Base-by-base conservation (phyloP, 2,888 invertebrate genomes). In the Hedychridium roseum region DNA sequence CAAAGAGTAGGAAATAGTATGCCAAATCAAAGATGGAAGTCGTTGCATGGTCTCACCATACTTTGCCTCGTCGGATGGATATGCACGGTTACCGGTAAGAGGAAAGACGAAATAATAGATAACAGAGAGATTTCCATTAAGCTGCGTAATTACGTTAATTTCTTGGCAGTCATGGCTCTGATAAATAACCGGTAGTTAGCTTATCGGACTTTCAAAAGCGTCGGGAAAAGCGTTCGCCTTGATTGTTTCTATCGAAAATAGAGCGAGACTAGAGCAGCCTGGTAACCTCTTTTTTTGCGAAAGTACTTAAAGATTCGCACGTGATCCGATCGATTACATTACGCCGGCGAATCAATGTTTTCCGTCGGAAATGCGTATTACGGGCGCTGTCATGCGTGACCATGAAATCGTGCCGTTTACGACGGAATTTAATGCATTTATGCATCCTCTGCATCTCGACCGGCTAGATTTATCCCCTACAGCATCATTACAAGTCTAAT, bases 21-120 rank as follows among this genome's bases (percentile, higher is more conserved):
- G 76, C 66, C 59, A 71, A 68, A 68, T 64, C 66, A 69, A 69
- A 68, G 44, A 72, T 72, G 71, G 71, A 62, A 52, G 46, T 14
- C 49, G 31, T 40, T 49, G 34, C 62, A 48, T 30, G 45, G 48
- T 32, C 44, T 67, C 36, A 54, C 67, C 38, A n/a, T 71, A 27
- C 48, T 68, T 43, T 67, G 53, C 43, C 55, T 74, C 41, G 53
- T 44, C 42, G 57, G 62, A 37, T 42, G 52, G 12, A 46, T 50
- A 51, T 58, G 64, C 57, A 58, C 43, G 30, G 61, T 52, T 32
- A 41, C 58, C 46, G 75, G 74, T 64, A 54, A 4, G 41, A 11
- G 16, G 18, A 14, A 18, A n/a, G n/a, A n/a, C n/a, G n/a, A n/a
- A n/a, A n/a, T n/a, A n/a, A n/a, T n/a, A n/a, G n/a, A n/a, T n/a